phyloP scores from a whole-genome alignment of 2,888 invertebrate species.

The Lydus trimaculatus region DNA sequence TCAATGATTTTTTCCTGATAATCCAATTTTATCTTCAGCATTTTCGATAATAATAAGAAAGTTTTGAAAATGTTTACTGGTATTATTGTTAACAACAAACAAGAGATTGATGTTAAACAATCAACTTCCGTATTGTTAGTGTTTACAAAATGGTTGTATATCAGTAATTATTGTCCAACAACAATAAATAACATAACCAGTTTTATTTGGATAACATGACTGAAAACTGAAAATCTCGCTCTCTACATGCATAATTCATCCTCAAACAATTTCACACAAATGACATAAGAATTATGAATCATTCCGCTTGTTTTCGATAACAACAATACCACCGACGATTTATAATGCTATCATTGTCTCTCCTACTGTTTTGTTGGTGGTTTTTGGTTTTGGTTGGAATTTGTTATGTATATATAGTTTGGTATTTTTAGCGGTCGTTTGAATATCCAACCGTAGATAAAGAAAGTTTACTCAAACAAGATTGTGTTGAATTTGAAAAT shows the following conservation, averaged over 20 bases:
- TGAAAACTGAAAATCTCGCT: slow-evolving; percentile 23
- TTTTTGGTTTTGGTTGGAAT: background rate
- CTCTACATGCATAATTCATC: slow-evolving; percentile 32
- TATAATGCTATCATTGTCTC: slow-evolving; percentile 29
- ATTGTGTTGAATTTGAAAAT: background rate
- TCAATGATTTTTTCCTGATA: slow-evolving; percentile 24
- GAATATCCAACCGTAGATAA: background rate
- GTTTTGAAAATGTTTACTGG: background rate
- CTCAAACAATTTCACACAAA: slow-evolving; percentile 30
- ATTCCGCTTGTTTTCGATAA: slow-evolving; percentile 28
- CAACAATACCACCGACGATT: slow-evolving; percentile 32
- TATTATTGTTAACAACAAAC: slow-evolving; percentile 20
- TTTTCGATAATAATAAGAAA: slow-evolving; percentile 8
- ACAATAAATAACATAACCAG: slow-evolving; percentile 25
- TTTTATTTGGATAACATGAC: slow-evolving; percentile 14
- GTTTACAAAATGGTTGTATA: slow-evolving; percentile 26
- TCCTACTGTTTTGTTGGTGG: background rate
- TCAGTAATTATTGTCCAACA: slow-evolving; percentile 26
- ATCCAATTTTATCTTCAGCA: slow-evolving; percentile 25
- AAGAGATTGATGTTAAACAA: slow-evolving; percentile 33
- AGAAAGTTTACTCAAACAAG: slow-evolving; percentile 4
- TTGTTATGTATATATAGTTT: background rate
- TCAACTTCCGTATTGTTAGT: slow-evolving; percentile 36
- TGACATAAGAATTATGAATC: slow-evolving; percentile 31
- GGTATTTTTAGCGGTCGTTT: background rate